Conservation (phyloP, 2,113 vertebrate genomes). For the Neomonachus schauinslandi region DNA sequence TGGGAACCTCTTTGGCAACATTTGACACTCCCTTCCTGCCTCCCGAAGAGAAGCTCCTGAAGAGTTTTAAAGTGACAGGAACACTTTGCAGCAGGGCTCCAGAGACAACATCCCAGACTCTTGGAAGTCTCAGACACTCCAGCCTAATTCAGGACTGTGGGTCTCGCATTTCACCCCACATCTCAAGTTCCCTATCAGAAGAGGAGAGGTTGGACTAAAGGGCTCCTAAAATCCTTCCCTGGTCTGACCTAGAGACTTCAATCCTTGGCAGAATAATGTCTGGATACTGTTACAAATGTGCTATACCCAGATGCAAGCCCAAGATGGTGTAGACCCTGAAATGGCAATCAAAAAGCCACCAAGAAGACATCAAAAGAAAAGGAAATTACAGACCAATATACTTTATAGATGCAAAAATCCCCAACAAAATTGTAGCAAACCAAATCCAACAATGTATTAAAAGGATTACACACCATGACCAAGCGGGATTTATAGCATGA, state of each 20-base stretch:
- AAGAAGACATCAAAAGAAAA: not conserved
- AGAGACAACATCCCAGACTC: not conserved
- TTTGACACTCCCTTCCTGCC: not conserved
- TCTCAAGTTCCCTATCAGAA: conserved; percentile 60
- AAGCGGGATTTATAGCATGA: not conserved
- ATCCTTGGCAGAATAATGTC: conserved; percentile 10
- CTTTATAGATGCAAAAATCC: not conserved
- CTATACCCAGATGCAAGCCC: not conserved
- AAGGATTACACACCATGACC: not conserved
- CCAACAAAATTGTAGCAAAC: not conserved
- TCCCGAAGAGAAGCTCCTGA: conserved; percentile 36
- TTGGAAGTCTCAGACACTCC: not conserved
- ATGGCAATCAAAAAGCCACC: conserved; percentile 26
- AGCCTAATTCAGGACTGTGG: conserved; percentile 3
- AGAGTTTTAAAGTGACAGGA: not conserved
- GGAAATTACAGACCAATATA: not conserved
- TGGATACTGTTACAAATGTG: not conserved
- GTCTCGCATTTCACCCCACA: conserved; percentile 52
- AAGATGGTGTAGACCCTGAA: not conserved
- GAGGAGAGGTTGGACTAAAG: conserved; percentile 21
- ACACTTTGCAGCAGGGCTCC: not conserved
- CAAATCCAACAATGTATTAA: not conserved
- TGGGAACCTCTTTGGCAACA: not conserved
- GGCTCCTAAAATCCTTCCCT: not conserved
- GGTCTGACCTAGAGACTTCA: conserved; percentile 38